Conservation (phyloP, 1,140 invertebrate genomes). For the Glossosoma conforme region DNA sequence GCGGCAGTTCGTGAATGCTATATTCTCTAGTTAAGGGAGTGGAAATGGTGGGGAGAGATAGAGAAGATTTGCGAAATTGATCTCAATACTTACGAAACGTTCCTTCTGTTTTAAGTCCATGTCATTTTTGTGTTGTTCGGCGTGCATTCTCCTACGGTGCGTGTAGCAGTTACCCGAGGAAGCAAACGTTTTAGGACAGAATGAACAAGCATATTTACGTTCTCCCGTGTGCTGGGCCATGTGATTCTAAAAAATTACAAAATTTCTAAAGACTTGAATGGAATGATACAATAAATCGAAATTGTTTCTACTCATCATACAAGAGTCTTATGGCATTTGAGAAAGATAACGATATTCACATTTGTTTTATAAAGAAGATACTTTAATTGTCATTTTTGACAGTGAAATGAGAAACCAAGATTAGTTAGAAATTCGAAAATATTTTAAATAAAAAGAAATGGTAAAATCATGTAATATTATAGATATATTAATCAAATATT, state of each 20-base stretch:
- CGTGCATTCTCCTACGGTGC: constrained; percentile 24
- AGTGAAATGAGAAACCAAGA: too few species aligned
- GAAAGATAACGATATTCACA: too few species aligned
- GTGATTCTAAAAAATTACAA: constrained; percentile 13
- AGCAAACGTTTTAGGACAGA: constrained; percentile 21
- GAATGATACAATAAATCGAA: background rate
- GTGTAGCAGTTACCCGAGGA: constrained; percentile 22
- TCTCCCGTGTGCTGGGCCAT: constrained; percentile 22
- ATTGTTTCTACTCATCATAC: background rate
- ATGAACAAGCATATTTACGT: constrained; percentile 15
- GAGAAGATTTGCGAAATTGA: too few species aligned
- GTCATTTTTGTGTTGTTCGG: constrained; percentile 18
- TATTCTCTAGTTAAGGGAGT: too few species aligned
- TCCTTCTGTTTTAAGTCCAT: constrained; percentile 8
- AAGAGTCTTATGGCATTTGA: background rate
- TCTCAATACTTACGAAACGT: constrained; percentile 9
- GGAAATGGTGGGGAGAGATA: too few species aligned
- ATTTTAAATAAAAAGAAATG: too few species aligned
- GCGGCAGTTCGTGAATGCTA: too few species aligned
- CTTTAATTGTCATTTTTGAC: too few species aligned
- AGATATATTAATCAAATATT: too few species aligned
- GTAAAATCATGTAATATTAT: too few species aligned
- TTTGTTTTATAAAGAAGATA: too few species aligned
- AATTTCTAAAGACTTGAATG: background rate
- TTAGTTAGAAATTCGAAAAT: too few species aligned